Evolutionary conservation across 2,113 vertebrate genomes (phyloP).

Genomic region (Panthera uncia): DNA sequence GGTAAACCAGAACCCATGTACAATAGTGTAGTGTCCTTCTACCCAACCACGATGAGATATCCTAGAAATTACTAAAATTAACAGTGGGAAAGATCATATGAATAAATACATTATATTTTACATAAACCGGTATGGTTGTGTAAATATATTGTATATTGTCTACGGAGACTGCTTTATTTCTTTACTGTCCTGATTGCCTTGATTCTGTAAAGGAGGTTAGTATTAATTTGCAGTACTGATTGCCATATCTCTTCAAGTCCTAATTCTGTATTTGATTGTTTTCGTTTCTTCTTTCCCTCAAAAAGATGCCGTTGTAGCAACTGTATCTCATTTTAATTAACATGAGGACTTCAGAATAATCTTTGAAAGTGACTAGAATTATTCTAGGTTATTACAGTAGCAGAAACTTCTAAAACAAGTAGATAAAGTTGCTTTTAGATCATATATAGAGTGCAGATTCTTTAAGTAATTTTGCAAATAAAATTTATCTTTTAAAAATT

Average conservation of each 20-base stretch:
- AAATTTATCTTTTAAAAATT: neutral
- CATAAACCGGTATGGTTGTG: neutral
- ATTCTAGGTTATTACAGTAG: conserved; percentile 1
- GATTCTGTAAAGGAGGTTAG: neutral
- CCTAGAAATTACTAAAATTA: neutral
- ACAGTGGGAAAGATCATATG: neutral
- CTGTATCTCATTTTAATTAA: neutral
- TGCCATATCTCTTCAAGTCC: neutral
- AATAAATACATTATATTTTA: neutral
- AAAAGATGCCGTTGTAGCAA: neutral
- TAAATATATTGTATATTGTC: neutral
- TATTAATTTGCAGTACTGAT: neutral
- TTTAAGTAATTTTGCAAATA: conserved; percentile 4
- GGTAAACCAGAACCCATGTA: neutral
- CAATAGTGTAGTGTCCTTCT: neutral
- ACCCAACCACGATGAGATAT: neutral
- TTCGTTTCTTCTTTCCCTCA: neutral
- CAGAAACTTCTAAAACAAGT: neutral
- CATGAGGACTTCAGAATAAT: neutral
- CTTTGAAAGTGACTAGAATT: neutral
- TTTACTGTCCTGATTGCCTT: neutral
- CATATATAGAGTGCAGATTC: neutral
- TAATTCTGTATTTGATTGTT: neutral
- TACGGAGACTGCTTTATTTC: neutral
- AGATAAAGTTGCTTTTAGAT: neutral